Evolutionary conservation across 35 echinoderm and acorn worm species (phyloP).

Genomic region (Holothuria glaberrima): DNA sequence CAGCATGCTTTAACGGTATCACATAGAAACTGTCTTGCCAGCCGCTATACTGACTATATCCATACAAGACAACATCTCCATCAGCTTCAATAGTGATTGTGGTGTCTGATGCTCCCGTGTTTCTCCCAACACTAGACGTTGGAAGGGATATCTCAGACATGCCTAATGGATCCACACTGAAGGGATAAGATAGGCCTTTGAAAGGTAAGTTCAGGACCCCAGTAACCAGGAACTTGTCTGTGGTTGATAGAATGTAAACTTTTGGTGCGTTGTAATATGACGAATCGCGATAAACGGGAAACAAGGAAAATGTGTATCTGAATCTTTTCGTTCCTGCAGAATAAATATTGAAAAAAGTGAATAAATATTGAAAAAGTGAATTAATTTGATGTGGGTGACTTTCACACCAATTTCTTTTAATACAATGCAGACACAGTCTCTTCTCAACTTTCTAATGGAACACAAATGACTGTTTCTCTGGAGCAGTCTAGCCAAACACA

Average conservation of each 20-base stretch:
- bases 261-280: neutral
- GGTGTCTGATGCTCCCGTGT: neutral
- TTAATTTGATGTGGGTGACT: too few relatives aligned
- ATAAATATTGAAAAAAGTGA: too few relatives aligned
- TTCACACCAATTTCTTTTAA: too few relatives aligned
- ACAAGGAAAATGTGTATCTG: neutral
- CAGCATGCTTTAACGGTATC: neutral
- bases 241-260: neutral
- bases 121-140: neutral
- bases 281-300: neutral
- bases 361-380: too few relatives aligned
- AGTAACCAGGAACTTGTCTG: neutral
- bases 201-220: neutral
- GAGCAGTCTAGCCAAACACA: too few relatives aligned
- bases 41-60: neutral
- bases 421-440: too few relatives aligned
- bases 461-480: too few relatives aligned
- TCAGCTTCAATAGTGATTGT: constrained; percentile 20
- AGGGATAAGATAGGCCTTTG: neutral
- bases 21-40: constrained; percentile 19
- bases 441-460: too few relatives aligned
- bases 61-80: constrained; percentile 12
- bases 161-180: neutral
- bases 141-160: neutral
- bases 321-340: neutral